Evolutionary conservation across 2,113 vertebrate species (phyloP).

Genomic region (Polypterus senegalus): DNA sequence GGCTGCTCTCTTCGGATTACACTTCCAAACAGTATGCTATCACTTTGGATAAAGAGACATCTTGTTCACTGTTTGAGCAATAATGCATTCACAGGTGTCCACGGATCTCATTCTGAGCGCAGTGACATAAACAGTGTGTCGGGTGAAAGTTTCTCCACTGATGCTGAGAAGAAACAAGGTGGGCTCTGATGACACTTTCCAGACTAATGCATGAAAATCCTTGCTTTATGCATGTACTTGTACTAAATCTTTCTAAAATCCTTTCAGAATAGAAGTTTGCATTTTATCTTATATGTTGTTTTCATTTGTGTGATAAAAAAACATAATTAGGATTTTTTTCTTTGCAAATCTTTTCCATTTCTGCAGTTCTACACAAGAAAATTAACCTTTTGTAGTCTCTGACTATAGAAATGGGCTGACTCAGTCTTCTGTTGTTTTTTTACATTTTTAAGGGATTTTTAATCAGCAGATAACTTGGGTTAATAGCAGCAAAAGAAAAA

Average conservation of each 20-base stretch:
- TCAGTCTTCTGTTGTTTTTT: too few relatives aligned
- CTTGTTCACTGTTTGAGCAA: slow-evolving; percentile 8
- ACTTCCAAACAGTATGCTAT: background rate
- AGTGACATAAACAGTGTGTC: slow-evolving; percentile 30
- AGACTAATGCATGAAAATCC: too few relatives aligned
- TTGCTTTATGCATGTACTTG: background rate
- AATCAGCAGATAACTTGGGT: slow-evolving; percentile 19
- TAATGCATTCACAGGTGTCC: slow-evolving; percentile 32
- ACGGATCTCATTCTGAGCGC: slow-evolving; percentile 39
- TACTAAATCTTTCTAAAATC: background rate
- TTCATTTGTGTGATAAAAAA: too few relatives aligned
- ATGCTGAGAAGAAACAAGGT: slow-evolving; percentile 52
- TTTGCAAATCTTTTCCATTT: background rate
- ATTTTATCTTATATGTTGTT: too few relatives aligned
- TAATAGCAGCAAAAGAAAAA: slow-evolving; percentile 14
- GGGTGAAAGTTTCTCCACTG: slow-evolving; percentile 40
- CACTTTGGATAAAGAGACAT: background rate
- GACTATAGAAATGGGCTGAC: too few relatives aligned
- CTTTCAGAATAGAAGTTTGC: background rate
- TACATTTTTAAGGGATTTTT: slow-evolving; percentile 17
- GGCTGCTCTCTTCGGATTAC: background rate
- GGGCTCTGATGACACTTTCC: background rate
- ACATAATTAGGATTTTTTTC: too few relatives aligned
- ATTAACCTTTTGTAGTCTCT: too few relatives aligned
- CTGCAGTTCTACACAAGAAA: background rate